Evolutionary conservation across 2,888 invertebrate genomes (phyloP).

Genomic region (Bellardia pandia): DNA sequence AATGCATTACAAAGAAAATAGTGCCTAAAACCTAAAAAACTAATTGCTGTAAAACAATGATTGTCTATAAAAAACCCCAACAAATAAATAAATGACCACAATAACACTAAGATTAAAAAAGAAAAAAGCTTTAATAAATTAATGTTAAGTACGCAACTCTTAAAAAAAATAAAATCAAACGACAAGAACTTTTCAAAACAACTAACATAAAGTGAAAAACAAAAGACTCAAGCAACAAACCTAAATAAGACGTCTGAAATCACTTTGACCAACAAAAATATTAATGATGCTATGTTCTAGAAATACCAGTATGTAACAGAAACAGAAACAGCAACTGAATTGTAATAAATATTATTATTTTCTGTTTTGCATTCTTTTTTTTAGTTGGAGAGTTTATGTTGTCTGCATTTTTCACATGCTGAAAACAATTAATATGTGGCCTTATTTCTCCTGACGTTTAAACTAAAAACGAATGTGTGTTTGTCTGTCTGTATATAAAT

Average conservation of each 20-base stretch:
- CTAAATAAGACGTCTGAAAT: neutral
- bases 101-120: neutral
- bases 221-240: conserved; percentile 47
- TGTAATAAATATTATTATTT: neutral
- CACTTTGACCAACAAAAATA: neutral
- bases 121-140: conserved; percentile 10
- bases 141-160: neutral
- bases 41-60: conserved; percentile 15
- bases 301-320: neutral
- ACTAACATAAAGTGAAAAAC: neutral
- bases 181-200: conserved; percentile 17
- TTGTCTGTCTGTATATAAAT: conserved; percentile 7
- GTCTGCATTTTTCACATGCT: neutral
- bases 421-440: conserved; percentile 50
- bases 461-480: conserved; percentile 1
- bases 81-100: neutral
- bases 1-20: conserved; percentile 4
- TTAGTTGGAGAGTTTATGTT: neutral
- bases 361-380: neutral
- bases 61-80: neutral
- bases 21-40: conserved; percentile 20
- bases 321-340: neutral
- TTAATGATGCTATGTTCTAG: neutral
- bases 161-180: neutral
- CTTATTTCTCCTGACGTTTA: conserved; percentile 46